These are phyloP conservation scores for Pammene aurita DNA, from an alignment of 2,888 invertebrate genomes.

Conservation along the genomic window DNA sequence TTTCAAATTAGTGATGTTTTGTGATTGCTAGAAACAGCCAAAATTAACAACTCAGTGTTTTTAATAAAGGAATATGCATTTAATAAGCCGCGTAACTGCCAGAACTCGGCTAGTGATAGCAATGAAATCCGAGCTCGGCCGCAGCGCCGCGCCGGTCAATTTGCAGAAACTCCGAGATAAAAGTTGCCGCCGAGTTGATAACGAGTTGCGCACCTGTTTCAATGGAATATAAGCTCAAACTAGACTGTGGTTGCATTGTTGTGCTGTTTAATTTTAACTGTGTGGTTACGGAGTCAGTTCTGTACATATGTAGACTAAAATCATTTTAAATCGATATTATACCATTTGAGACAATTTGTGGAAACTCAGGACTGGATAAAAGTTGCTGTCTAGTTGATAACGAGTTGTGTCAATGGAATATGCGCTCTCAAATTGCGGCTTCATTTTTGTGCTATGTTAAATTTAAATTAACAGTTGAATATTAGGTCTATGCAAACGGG, in stretches of 20 bases:
- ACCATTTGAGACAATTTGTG: too few relatives aligned
- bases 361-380: constrained; percentile 25
- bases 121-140: constrained; percentile 6
- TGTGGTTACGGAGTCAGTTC: background rate
- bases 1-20: too few relatives aligned
- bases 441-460: background rate
- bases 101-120: background rate
- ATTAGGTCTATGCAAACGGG: too few relatives aligned
- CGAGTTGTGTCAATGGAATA: constrained; percentile 18
- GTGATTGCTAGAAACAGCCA: too few relatives aligned
- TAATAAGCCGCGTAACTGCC: too few relatives aligned
- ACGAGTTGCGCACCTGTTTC: constrained; percentile 37
- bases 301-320: too few relatives aligned
- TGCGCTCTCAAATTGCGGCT: background rate
- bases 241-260: background rate
- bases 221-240: constrained; percentile 1
- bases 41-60: too few relatives aligned
- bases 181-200: constrained; percentile 39
- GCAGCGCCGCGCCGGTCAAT: constrained; percentile 31
- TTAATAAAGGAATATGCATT: too few relatives aligned
- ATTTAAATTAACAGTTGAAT: background rate
- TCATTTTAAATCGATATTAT: too few relatives aligned
- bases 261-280: background rate
- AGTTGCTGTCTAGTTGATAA: constrained; percentile 36
- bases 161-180: constrained; percentile 39